Base-by-base conservation (phyloP, 2,797 vertebrate species). In the Euphonia xanthogaster region DNA sequence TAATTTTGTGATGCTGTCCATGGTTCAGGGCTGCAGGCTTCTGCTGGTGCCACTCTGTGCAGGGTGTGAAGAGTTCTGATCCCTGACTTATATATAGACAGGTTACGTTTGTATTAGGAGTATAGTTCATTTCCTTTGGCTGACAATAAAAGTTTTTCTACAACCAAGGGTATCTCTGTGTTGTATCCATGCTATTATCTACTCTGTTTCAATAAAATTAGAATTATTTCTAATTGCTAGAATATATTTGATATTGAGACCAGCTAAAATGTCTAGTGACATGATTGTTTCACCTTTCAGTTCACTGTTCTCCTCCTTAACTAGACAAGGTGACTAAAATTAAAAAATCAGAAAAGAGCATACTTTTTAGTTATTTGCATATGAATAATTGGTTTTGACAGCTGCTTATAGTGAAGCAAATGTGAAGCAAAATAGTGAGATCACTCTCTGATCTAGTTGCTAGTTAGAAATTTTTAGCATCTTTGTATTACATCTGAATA, bases 341-440 rank as follows among this genome's bases (percentile, higher is more conserved):
- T 27, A 11, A 78, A 83, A 71, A 60, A 50, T 25, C 13, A 30
- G 15, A 74, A 25, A 9, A 87, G 35, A 73, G 23, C 10, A 18
- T 47, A 48, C 27, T 48, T 67, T 33, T 48, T 63, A 8, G 7
- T 85, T 85, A 57, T 55, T 61, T 88, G 31, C 60, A 74, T 35
- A 17, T 90, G 73, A 78, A 35, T 78, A 86, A 90, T 54, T 70
- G 60, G 10, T 83, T 86, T 86, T 86, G 67, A 84, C n/a, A 54
- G 45, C 45, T 90, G 66, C 45, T 83, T 75, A 22, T 54, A 62
- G 53, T 75, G 44, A 63, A 74, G 77, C 42, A 51, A 83, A 53
- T 5, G 3, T 47, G 50, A 90, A 75, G 30, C 33, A 65, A 92
- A 92, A 66, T 83, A 86, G 76, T 47, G 48, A 85, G 47, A 45